A percentile compares a stretch with the other conserved stretches of the same genome.
These are phyloP conservation scores for Dendrolimus pini DNA, from an alignment of 2,888 invertebrate genomes.

Conservation along the genomic window DNA sequence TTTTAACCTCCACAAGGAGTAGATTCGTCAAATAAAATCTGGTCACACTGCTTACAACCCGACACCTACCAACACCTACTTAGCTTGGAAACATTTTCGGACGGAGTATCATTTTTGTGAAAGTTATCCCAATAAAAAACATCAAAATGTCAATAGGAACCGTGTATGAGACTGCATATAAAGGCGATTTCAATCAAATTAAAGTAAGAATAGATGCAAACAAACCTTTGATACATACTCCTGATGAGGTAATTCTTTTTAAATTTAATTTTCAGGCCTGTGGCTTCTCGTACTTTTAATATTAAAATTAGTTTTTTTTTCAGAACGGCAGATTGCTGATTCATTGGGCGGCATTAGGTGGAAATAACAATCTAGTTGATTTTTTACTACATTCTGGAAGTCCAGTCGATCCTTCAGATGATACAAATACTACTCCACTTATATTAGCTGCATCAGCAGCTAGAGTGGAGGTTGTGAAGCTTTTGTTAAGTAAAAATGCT, in stretches of 20 bases:
- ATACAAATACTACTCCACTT: slow-evolving; percentile 85
- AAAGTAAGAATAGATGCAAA: slow-evolving; percentile 79
- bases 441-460: slow-evolving; percentile 90
- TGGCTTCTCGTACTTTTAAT: no score
- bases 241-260: slow-evolving; percentile 42
- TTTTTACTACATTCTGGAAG: slow-evolving; percentile 81
- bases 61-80: no score
- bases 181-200: slow-evolving; percentile 82
- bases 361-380: slow-evolving; percentile 83
- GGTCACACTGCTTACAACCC: no score
- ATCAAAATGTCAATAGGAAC: slow-evolving; percentile 56
- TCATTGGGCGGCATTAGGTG: slow-evolving; percentile 89
- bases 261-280: background rate
- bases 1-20: no score
- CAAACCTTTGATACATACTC: slow-evolving; percentile 29
- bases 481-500: slow-evolving; percentile 81
- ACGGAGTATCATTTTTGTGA: no score
- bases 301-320: slow-evolving; percentile 19
- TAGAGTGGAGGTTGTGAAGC: slow-evolving; percentile 79
- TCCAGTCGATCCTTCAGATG: slow-evolving; percentile 83
- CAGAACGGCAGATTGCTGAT: slow-evolving; percentile 84
- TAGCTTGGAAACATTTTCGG: no score
- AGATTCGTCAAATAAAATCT: no score
- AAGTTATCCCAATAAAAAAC: no score
- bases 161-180: slow-evolving; percentile 81